A percentile compares a stretch with the other conserved stretches of the same genome.
These are phyloP conservation scores for Pluvialis apricaria DNA, from an alignment of 2,113 vertebrate species.

Conservation along the genomic window DNA sequence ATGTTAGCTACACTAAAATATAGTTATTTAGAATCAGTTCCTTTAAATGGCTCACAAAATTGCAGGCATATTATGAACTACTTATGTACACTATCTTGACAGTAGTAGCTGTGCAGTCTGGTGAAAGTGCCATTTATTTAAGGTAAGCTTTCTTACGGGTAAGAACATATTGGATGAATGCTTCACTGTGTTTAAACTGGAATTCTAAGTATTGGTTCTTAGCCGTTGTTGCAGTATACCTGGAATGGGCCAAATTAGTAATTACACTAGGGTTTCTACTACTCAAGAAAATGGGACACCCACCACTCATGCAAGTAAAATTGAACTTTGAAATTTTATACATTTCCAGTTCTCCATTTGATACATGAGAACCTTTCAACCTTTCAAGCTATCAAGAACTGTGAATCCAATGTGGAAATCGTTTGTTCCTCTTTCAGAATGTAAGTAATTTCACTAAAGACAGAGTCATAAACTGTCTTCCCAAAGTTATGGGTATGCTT, in stretches of 20 bases:
- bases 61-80: neutral
- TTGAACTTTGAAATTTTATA: fast-evolving
- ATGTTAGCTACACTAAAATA: neutral
- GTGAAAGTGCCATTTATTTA: neutral
- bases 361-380: fast-evolving
- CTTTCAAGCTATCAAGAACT: neutral
- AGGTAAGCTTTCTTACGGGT: neutral
- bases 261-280: neutral
- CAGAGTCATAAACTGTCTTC: neutral
- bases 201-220: neutral
- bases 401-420: neutral
- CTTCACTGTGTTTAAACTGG: neutral
- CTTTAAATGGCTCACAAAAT: neutral
- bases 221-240: neutral
- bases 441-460: neutral
- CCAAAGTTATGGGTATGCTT: neutral
- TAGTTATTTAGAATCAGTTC: neutral
- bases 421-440: neutral
- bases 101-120: neutral
- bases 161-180: neutral
- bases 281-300: neutral
- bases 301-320: neutral
- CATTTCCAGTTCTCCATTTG: neutral
- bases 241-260: neutral
- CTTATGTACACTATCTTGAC: neutral